Base-by-base conservation (phyloP, 2,113 vertebrate genomes). In the Ancistrus triradiatus region DNA sequence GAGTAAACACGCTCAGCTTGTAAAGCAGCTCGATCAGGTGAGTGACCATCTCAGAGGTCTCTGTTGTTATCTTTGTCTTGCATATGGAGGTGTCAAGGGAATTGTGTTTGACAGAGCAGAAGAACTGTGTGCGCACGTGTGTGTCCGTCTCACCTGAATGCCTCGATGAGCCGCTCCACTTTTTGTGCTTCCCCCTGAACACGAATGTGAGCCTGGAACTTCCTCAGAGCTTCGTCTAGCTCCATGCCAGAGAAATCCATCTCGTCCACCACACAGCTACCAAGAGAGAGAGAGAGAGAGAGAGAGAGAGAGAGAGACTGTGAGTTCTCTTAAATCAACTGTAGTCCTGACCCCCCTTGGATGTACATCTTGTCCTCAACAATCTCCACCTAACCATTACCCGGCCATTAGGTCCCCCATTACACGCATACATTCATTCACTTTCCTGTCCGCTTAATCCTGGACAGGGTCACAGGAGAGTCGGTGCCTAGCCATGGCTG, bases 221-320 rank as follows among this genome's bases (percentile, higher is more conserved):
- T 98, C 78, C 96, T 86, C 77, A 98, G 88, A 3, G 96, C 96
- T 79, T 98, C 95, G 11, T 98, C 96, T 80, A 98, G 83, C 78
- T 98, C 96, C 94, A 97, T 96, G 15, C 92, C 90, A 0, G 94
- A 96, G 81, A 98, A 97, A 79, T 98, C 95, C 96, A 98, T 98
- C 81, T 98, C 95, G 59, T 98, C 95, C 70, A 98, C 95, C 50
- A 98, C 95, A 18, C 95, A 98, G 68, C 95, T 98, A 74, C 53
- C 44, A 50, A 62, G 49, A 37, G 43, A 4, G 15, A 49, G 49
- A 17, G 19, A 6, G 8, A 19, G n/a, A n/a, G n/a, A n/a, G n/a
- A n/a, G n/a, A n/a, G n/a, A n/a, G n/a, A n/a, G n/a, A n/a, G n/a
- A n/a, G n/a, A n/a, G n/a, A n/a, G n/a, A n/a, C n/a, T n/a, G n/a